Conservation (phyloP, 2,113 vertebrate species). For the Otolemur garnettii region DNA sequence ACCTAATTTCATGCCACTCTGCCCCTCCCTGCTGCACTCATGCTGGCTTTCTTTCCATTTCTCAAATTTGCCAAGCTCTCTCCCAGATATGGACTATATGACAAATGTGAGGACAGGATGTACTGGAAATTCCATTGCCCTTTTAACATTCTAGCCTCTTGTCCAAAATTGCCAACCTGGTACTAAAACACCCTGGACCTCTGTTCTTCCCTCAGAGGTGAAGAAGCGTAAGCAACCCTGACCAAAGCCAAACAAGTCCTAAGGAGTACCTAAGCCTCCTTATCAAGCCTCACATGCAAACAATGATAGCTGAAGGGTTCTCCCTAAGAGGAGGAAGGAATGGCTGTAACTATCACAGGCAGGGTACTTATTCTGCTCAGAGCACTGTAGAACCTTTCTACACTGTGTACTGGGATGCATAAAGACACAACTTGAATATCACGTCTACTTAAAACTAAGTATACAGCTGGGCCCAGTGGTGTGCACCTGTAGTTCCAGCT, state of each 20-base stretch:
- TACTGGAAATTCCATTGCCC: background rate
- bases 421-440: background rate
- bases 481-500: background rate
- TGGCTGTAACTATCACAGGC: background rate
- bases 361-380: background rate
- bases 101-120: background rate
- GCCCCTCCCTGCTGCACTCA: background rate
- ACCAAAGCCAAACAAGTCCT: background rate
- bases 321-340: too few species aligned
- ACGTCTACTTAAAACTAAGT: background rate
- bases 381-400: background rate
- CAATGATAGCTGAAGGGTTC: background rate
- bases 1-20: background rate
- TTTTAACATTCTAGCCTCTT: background rate
- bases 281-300: background rate
- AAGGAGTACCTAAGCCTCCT: background rate
- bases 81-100: background rate
- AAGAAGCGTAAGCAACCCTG: background rate
- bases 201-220: background rate
- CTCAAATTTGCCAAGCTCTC: background rate
- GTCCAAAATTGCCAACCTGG: background rate
- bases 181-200: background rate
- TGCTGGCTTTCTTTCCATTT: conserved; percentile 14
- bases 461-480: background rate
- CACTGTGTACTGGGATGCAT: background rate